A percentile compares a stretch with the other conserved stretches of the same genome.
Evolutionary conservation across 2,113 vertebrate species (phyloP).

Genomic region (Phylloscopus trochiloides): DNA sequence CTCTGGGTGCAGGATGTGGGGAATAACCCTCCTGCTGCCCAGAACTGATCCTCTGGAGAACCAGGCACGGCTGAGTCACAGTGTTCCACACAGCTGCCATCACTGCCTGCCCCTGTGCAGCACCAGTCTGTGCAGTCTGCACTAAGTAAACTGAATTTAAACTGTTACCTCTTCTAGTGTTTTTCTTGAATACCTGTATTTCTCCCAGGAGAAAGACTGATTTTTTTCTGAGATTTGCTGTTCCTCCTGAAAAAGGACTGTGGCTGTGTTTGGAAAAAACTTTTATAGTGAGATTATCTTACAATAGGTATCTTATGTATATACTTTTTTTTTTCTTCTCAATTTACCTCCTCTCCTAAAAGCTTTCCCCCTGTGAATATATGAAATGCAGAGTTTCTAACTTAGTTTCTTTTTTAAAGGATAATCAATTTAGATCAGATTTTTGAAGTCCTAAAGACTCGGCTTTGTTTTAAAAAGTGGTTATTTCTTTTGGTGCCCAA

Average conservation of each 20-base stretch:
- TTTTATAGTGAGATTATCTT: background rate
- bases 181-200: background rate
- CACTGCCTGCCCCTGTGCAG: background rate
- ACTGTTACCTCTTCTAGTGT: background rate
- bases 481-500: background rate
- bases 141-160: background rate
- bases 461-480: background rate
- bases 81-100: background rate
- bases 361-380: background rate
- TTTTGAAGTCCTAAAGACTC: background rate
- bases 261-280: background rate
- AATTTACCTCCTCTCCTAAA: background rate
- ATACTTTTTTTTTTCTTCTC: background rate
- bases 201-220: background rate
- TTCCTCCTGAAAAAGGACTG: background rate
- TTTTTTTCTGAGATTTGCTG: background rate
- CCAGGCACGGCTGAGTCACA: rapidly evolving
- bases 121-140: background rate
- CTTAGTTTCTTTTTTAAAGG: background rate
- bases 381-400: background rate
- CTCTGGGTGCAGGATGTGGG: background rate
- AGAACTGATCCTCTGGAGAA: background rate
- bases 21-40: rapidly evolving
- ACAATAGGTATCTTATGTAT: background rate
- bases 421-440: background rate